Conservation (phyloP, 2,888 invertebrate genomes). For the Pediacus dermestoides region DNA sequence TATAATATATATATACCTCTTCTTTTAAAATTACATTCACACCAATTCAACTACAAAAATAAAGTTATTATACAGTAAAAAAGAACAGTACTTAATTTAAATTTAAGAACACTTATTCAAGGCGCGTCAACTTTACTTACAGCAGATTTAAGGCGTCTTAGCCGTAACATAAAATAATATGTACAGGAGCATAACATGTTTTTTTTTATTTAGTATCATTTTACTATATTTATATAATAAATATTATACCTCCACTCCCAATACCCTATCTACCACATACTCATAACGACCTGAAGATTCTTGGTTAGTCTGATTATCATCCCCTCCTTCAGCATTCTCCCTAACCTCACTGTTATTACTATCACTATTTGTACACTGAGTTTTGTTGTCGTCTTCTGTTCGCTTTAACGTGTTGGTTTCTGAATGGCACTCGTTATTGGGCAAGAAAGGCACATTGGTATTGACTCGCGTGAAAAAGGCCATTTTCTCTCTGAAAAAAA, state of each 20-base stretch:
- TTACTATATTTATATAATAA: too few relatives aligned
- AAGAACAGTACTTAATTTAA: too few relatives aligned
- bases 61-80: conserved; percentile 2
- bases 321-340: conserved; percentile 47
- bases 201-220: too few relatives aligned
- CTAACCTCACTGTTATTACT: conserved; percentile 31
- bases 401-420: conserved; percentile 33
- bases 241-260: conserved; percentile 78
- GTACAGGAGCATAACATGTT: too few relatives aligned
- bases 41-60: background rate
- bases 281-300: conserved; percentile 61
- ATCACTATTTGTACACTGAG: conserved; percentile 25
- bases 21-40: conserved; percentile 7
- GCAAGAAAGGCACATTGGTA: conserved; percentile 70
- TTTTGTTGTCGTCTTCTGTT: conserved; percentile 24
- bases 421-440: conserved; percentile 59
- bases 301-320: conserved; percentile 43
- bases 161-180: too few relatives aligned
- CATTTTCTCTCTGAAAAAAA: conserved; percentile 83
- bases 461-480: conserved; percentile 89
- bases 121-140: too few relatives aligned
- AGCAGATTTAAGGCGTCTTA: too few relatives aligned
- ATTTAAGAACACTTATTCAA: too few relatives aligned
- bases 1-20: conserved; percentile 17
- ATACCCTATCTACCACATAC: conserved; percentile 77